Conservation (phyloP, 2,888 invertebrate genomes). For the Eristalinus aeneus region DNA sequence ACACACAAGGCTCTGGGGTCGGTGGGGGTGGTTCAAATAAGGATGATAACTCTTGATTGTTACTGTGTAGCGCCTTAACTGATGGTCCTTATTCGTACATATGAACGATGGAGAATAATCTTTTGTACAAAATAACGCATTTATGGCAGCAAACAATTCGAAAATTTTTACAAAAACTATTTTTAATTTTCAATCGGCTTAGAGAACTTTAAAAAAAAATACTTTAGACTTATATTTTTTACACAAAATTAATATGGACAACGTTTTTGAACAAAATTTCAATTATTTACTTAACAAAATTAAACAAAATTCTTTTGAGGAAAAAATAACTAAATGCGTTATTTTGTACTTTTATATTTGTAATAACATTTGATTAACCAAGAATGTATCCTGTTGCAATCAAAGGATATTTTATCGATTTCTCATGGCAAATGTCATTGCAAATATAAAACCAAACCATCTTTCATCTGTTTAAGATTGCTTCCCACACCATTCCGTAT, state of each 20-base stretch:
- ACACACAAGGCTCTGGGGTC: conserved; percentile 83
- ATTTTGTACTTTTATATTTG: conserved; percentile 79
- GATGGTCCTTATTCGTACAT: conserved; percentile 93
- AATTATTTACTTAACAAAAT: not conserved
- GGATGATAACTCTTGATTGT: conserved; percentile 98
- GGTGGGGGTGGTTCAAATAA: conserved; percentile 88
- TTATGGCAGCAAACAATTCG: conserved; percentile 77
- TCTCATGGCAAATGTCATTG: conserved; percentile 72
- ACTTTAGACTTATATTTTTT: too few relatives aligned
- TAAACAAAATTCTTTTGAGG: not conserved
- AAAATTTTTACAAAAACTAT: conserved; percentile 72
- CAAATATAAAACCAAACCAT: conserved; percentile 77
- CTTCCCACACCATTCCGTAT: conserved; percentile 82
- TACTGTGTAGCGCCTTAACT: conserved; percentile 99
- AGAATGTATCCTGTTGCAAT: conserved; percentile 74
- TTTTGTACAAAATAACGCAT: conserved; percentile 80
- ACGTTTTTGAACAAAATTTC: not conserved
- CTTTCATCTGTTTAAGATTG: conserved; percentile 81
- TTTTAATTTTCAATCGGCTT: conserved; percentile 63
- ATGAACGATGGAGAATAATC: conserved; percentile 81
- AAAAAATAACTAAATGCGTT: conserved; percentile 74
- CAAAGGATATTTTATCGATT: conserved; percentile 73
- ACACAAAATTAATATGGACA: conserved; percentile 1
- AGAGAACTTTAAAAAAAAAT: conserved; percentile 37
- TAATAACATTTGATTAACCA: conserved; percentile 73